phyloP scores from a whole-genome alignment of 2,113 vertebrate genomes.

The Diphyllodes magnificus region DNA sequence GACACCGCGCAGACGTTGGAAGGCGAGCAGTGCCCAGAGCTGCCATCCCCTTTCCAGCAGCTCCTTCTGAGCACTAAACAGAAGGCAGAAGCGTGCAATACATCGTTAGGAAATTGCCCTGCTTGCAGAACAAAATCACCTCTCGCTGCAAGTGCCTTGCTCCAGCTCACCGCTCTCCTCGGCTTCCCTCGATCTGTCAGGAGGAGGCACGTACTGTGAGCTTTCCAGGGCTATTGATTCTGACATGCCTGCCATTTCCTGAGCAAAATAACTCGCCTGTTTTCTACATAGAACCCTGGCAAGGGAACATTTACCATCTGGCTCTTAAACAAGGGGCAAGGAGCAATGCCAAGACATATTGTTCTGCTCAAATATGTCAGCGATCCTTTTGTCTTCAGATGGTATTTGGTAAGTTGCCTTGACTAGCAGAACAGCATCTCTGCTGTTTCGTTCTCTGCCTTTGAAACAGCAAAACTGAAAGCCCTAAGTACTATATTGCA shows the following conservation, averaged over 20 bases:
- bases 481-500: background rate
- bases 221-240: constrained; percentile 13
- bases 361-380: constrained; percentile 4
- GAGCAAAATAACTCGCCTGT: background rate
- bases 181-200: background rate
- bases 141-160: background rate
- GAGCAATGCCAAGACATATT: constrained; percentile 19
- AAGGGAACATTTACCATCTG: constrained; percentile 37
- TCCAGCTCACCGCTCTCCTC: background rate
- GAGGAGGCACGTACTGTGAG: background rate
- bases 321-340: constrained; percentile 32
- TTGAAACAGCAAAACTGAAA: background rate
- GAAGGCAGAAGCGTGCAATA: background rate
- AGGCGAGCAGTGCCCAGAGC: background rate
- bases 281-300: background rate
- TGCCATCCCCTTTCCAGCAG: background rate
- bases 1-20: rapidly evolving
- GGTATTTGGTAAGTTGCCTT: background rate
- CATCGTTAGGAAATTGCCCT: background rate
- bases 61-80: background rate
- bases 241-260: constrained; percentile 27
- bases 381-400: background rate
- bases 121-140: background rate
- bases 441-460: background rate
- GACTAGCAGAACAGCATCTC: constrained; percentile 2